A percentile compares a stretch with the other conserved stretches of the same genome.
phyloP scores from a whole-genome alignment of 2,113 vertebrate genomes.

The Gymnogyps californianus region DNA sequence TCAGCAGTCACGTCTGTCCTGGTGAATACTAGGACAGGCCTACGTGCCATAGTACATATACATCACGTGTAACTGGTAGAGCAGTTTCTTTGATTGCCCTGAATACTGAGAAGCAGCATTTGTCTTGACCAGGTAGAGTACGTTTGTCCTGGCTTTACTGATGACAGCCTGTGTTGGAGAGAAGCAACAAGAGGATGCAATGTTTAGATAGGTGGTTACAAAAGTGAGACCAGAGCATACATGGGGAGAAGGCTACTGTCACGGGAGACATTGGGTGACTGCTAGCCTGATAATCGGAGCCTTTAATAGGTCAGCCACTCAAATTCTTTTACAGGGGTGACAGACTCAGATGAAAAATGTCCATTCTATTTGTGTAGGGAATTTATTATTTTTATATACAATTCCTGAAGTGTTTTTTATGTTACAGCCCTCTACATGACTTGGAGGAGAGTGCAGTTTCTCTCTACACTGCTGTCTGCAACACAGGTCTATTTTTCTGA shows the following conservation, averaged over 20 bases:
- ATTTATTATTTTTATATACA: background rate
- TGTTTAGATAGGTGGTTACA: background rate
- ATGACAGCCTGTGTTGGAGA: background rate
- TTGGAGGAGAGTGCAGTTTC: background rate
- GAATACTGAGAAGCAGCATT: background rate
- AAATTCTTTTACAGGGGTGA: background rate
- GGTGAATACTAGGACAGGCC: background rate
- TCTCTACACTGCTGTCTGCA: fast-evolving
- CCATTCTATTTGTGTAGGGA: background rate
- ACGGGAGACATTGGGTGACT: fast-evolving
- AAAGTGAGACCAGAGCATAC: background rate
- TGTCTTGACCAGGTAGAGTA: background rate
- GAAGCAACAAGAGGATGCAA: background rate
- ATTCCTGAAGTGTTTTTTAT: background rate
- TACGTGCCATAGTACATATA: fast-evolving
- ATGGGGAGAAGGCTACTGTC: background rate
- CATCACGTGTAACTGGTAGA: background rate
- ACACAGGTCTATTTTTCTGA: background rate
- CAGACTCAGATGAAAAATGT: background rate
- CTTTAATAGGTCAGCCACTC: background rate
- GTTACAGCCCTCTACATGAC: background rate
- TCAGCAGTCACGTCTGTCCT: background rate
- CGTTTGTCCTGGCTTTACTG: background rate
- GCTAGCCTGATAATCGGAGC: background rate
- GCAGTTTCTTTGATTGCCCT: background rate